A percentile compares a stretch with the other conserved stretches of the same genome.
phyloP scores from a whole-genome alignment of 2,113 vertebrate species.

The Pachypanchax playfairii region DNA sequence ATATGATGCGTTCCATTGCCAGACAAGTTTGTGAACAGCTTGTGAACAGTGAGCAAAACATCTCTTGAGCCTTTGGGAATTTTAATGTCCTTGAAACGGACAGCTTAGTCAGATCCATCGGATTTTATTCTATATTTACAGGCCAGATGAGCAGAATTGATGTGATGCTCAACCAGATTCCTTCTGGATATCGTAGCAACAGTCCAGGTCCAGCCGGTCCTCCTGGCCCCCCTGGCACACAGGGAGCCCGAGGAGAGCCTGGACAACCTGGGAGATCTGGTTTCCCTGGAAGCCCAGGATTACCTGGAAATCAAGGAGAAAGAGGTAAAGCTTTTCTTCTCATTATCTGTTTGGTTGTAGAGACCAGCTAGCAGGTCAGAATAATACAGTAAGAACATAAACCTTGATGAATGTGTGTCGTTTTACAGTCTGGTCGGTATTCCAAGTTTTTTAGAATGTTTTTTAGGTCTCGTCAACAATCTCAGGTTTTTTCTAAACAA shows the following conservation, averaged over 20 bases:
- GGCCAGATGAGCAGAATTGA: constrained; percentile 96
- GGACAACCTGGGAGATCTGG: constrained; percentile 88
- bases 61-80: neutral
- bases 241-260: constrained; percentile 89
- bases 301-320: constrained; percentile 90
- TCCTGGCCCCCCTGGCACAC: constrained; percentile 87
- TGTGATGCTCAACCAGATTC: constrained; percentile 97
- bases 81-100: neutral
- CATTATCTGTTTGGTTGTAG: neutral
- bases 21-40: constrained; percentile 99
- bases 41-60: constrained; percentile 87
- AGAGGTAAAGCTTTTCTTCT: constrained; percentile 81
- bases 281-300: constrained; percentile 90
- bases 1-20: constrained; percentile 96
- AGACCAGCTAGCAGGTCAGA: neutral
- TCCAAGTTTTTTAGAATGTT: too few relatives aligned
- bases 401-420: neutral
- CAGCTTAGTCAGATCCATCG: neutral
- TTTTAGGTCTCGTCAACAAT: too few relatives aligned
- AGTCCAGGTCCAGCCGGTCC: constrained; percentile 90
- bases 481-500: too few relatives aligned
- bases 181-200: constrained; percentile 91
- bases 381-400: neutral
- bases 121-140: constrained; percentile 55
- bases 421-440: neutral